Conservation (phyloP, 2,113 vertebrate genomes). For the Uropsilus gracilis region DNA sequence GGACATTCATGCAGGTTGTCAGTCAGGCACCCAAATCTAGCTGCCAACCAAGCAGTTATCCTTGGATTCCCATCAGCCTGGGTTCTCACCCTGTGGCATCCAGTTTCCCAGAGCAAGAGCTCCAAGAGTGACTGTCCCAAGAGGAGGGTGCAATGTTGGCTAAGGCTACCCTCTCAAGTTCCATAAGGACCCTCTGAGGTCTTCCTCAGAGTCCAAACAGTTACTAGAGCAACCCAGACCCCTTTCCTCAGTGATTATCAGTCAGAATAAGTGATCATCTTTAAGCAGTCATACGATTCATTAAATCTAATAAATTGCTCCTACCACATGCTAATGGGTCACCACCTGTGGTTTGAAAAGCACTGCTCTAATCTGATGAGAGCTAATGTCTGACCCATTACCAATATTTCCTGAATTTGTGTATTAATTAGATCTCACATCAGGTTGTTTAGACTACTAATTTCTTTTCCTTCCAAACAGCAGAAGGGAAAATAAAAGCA, state of each 20-base stretch:
- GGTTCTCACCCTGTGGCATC: background rate
- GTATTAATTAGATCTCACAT: background rate
- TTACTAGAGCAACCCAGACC: background rate
- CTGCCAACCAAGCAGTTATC: background rate
- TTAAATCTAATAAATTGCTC: background rate
- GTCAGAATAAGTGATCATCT: background rate
- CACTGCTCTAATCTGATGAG: background rate
- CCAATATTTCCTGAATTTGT: constrained; percentile 4
- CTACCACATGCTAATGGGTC: background rate
- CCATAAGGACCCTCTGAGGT: background rate
- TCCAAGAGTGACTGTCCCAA: background rate
- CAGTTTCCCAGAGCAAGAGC: background rate
- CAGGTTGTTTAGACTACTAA: background rate
- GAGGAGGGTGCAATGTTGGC: background rate
- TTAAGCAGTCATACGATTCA: background rate
- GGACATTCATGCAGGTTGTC: background rate
- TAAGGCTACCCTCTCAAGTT: background rate
- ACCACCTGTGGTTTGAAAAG: background rate
- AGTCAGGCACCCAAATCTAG: background rate
- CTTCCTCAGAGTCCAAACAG: background rate
- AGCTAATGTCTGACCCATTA: background rate
- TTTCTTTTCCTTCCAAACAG: constrained; percentile 1
- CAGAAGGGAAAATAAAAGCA: background rate
- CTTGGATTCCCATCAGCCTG: background rate
- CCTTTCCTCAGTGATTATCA: background rate